A percentile compares a stretch with the other conserved stretches of the same genome.
Evolutionary conservation across 2,797 vertebrate species (phyloP).

Genomic region (Catostomus latipinnis): DNA sequence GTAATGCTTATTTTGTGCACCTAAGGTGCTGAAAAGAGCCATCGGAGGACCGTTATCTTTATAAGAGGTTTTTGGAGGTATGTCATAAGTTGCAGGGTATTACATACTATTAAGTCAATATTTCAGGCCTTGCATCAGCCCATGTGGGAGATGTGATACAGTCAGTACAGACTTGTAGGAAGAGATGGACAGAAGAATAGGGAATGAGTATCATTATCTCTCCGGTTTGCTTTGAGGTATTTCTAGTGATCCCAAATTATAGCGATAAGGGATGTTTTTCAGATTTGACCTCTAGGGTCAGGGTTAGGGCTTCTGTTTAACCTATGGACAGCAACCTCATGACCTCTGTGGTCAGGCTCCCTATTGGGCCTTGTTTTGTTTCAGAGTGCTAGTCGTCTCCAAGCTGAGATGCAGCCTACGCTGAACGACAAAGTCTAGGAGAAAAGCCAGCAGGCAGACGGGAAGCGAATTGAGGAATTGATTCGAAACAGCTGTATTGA

Average conservation of each 20-base stretch:
- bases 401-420: slow-evolving; percentile 54
- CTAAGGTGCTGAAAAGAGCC: background rate
- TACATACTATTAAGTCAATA: slow-evolving; percentile 66
- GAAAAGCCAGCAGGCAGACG: slow-evolving; percentile 46
- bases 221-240: slow-evolving; percentile 26
- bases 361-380: slow-evolving; percentile 60
- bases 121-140: slow-evolving; percentile 74
- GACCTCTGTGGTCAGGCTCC: slow-evolving; percentile 44
- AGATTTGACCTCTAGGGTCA: slow-evolving; percentile 61
- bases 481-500: slow-evolving; percentile 34
- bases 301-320: slow-evolving; percentile 51
- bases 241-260: slow-evolving; percentile 41
- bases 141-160: slow-evolving; percentile 32
- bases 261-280: slow-evolving; percentile 48
- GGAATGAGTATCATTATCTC: slow-evolving; percentile 37
- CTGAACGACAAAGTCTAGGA: background rate
- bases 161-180: slow-evolving; percentile 36
- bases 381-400: slow-evolving; percentile 46
- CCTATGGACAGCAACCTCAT: slow-evolving; percentile 57
- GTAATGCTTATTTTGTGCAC: too few species aligned
- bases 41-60: background rate
- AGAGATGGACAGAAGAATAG: slow-evolving; percentile 25
- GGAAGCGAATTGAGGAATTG: slow-evolving; percentile 12
- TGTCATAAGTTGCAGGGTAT: slow-evolving; percentile 61
- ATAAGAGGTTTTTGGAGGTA: background rate